Evolutionary conservation across 1,140 invertebrate species (phyloP), one percentile per base, ranked within the genome.

Genomic region (Babylonia areolata): DNA sequence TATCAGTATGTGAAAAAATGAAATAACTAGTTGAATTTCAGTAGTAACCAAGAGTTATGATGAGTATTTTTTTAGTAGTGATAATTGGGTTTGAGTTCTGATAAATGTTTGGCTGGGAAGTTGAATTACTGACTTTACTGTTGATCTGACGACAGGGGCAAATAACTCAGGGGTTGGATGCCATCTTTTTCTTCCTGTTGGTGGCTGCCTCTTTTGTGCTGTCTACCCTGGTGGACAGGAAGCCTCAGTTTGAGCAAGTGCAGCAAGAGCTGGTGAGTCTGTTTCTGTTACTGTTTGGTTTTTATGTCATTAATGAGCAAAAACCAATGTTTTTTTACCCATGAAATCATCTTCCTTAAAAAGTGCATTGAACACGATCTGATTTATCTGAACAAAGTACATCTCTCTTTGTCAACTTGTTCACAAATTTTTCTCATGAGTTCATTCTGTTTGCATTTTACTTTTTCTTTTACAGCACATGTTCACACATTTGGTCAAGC

Each of bases 211-310:
- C 90, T 84, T 77, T 92, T 23, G 77, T 93, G 20, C 75, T 93
- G n/a, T 89, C 91, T 20, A 81, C 79, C 5, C 80, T 92, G 75
- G 88, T 92, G 31, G 92, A 93, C 79, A 88, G 85, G 85, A 64
- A 83, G 23, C 89, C 90, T 11, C 31, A 85, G 75, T 81, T 85
- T 75, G 86, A 89, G 51, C 84, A 86, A 79, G 81, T 88, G 71
- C 46, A 86, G 46, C 71, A 88, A 78, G 58, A 81, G 3, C 23
- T 33, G n/a, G 87, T 88, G 75, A 79, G 87, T 83, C 71, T 81
- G 46, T 42, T 51, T 81, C 9, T 51, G 9, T 51, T 12, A 12
- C 17, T 51, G 46, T 51, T 80, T 51, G 42, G 9, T 80, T 23
- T 64, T 9, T 64, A 20, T 64, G 17, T 64, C 28, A n/a, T n/a